phyloP scores from a whole-genome alignment of 1,140 invertebrate genomes.

The Anastatus disparis region DNA sequence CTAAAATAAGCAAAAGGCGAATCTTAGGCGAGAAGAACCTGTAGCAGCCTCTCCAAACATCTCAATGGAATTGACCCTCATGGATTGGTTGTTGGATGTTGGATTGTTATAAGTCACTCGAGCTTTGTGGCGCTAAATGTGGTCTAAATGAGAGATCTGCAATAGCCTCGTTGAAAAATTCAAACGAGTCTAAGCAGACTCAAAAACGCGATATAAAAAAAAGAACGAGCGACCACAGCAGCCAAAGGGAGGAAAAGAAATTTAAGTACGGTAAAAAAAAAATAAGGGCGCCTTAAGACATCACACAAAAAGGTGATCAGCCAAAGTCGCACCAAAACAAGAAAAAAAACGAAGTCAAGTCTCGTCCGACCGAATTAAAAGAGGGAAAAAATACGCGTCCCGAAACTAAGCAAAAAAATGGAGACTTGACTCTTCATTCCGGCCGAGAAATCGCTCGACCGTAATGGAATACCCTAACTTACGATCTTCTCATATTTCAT shows the following conservation, averaged over 20 bases:
- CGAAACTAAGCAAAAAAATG: slow-evolving; percentile 9
- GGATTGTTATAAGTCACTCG: not conserved
- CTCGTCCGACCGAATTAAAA: slow-evolving; percentile 43
- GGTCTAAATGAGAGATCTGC: not conserved
- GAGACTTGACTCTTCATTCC: slow-evolving; percentile 35
- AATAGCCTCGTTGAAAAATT: slow-evolving; percentile 18
- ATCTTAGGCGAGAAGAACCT: slow-evolving; percentile 34
- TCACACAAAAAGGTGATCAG: slow-evolving; percentile 33
- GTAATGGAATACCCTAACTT: slow-evolving; percentile 38
- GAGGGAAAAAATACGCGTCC: slow-evolving; percentile 31
- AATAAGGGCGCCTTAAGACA: not conserved
- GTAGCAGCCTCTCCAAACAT: not conserved
- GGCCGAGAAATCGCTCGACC: slow-evolving; percentile 62
- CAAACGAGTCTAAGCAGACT: not conserved
- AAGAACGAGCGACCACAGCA: slow-evolving; percentile 1
- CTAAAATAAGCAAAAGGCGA: slow-evolving; percentile 51
- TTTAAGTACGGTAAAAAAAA: not conserved
- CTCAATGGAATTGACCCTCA: not conserved
- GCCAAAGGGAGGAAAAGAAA: not conserved
- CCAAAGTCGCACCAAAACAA: slow-evolving; percentile 22
- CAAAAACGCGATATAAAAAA: slow-evolving; percentile 12
- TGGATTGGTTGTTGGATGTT: slow-evolving; percentile 11
- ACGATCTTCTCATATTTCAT: slow-evolving; percentile 10
- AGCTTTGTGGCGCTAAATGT: slow-evolving; percentile 25
- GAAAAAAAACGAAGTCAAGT: slow-evolving; percentile 40